Base-by-base conservation (phyloP, 2,888 invertebrate genomes). In the Agrochola litura region DNA sequence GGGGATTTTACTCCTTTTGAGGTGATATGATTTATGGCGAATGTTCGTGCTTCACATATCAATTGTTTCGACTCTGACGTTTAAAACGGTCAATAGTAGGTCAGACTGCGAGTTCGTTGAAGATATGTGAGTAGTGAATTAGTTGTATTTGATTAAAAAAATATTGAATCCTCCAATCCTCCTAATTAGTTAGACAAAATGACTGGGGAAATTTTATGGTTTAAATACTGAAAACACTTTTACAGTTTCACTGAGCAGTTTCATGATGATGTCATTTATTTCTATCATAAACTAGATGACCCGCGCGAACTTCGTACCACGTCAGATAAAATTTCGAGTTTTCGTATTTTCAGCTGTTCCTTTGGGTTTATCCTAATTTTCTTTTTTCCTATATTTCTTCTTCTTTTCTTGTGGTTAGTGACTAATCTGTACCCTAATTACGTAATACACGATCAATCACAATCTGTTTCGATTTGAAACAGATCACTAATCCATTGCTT, bases 1-100 rank as follows among this genome's bases (percentile, higher is more conserved):
- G 92, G 93, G 93, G 90, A 84, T 90, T 90, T 90, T 90, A 89
- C 89, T 91, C 89, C 92, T 89, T 86, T 87, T 90, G 85, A 78
- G 85, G 87, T 77, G 70, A 73, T 81, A 79, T 81, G 85, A 86
- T 81, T 86, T 88, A 88, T 81, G 75, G 80, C 64, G 14, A 60
- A 43, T 46, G 67, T n/a, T 65, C 86, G 84, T 87, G 89, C 22
- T 71, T 64, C 61, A 72, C 76, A 82, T 89, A 67, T n/a, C 67
- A 85, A 87, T 81, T 71, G 19, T 65, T 68, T 66, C 14, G 37
- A 64, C 25, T 54, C 16, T 70, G 37, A 61, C 43, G 61, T 52
- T 25, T 66, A 37, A 37, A 85, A 68, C n/a, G 30, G 71, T 49
- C 30, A 61, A 25, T 60, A 69, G 65, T 86, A 60, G 79, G 82